Percentiles rank a stretch among this genome's conserved stretches.
These are phyloP conservation scores for Drosophila pallidifrons DNA, from an alignment of 1,140 invertebrate genomes.

Conservation along the genomic window DNA sequence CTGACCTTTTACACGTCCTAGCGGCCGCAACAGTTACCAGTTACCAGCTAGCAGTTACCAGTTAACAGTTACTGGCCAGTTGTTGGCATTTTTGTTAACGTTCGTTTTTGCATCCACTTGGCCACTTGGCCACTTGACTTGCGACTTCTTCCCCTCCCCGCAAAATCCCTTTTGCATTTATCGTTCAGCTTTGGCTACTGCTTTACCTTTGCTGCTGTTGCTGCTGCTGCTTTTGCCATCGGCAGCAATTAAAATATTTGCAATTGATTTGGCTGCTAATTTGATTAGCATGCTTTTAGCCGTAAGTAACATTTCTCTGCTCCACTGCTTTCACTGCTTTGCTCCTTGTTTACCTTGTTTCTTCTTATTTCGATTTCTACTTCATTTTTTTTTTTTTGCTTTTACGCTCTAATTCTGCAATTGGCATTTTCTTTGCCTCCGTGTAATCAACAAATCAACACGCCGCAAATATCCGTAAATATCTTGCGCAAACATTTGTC, in stretches of 20 bases:
- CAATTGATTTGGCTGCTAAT: slow-evolving; percentile 49
- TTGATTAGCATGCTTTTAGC: slow-evolving; percentile 56
- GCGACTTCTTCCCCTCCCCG: neutral
- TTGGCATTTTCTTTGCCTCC: neutral
- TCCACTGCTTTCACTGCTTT: slow-evolving; percentile 1
- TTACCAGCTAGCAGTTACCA: neutral
- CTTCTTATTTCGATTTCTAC: neutral
- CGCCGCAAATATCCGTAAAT: slow-evolving; percentile 46
- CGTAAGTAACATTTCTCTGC: neutral
- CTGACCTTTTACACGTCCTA: slow-evolving; percentile 15
- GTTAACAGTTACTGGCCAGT: neutral
- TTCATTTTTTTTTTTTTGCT: slow-evolving; percentile 2
- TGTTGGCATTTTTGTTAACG: slow-evolving; percentile 10
- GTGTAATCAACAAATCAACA: slow-evolving; percentile 48
- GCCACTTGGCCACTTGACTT: slow-evolving; percentile 5
- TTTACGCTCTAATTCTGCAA: neutral
- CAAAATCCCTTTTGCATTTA: neutral
- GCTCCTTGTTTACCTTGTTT: no score
- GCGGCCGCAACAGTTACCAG: slow-evolving; percentile 33
- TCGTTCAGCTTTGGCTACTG: neutral
- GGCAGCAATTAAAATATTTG: slow-evolving; percentile 42
- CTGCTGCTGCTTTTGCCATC: neutral
- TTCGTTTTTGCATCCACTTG: slow-evolving; percentile 5
- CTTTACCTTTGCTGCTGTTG: neutral
- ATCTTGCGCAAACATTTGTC: slow-evolving; percentile 43